Percentiles rank a stretch among this genome's conserved stretches.
Evolutionary conservation across 2,888 invertebrate genomes (phyloP).

Genomic region (Hirtodrosophila trivittata): DNA sequence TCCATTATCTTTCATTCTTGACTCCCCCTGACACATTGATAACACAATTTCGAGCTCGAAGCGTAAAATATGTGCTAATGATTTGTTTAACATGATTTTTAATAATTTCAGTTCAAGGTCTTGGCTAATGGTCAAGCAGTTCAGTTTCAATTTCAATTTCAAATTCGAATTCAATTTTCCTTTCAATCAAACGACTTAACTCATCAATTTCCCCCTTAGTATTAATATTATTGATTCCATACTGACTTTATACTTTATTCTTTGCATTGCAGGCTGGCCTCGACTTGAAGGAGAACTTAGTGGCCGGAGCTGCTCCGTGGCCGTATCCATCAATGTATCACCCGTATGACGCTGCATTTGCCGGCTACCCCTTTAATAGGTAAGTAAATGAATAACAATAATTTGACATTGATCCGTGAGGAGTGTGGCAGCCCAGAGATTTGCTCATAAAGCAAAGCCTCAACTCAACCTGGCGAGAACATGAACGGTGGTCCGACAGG

Average conservation of each 20-base stretch:
- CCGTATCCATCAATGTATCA: constrained; percentile 96
- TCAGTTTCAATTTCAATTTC: constrained; percentile 25
- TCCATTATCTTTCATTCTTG: not conserved
- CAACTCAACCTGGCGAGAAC: constrained; percentile 45
- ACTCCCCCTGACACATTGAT: not conserved
- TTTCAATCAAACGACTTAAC: too few species aligned
- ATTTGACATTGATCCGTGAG: constrained; percentile 31
- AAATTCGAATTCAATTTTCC: not conserved
- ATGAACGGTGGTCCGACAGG: constrained; percentile 69
- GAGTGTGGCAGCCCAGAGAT: constrained; percentile 22
- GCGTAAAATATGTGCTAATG: constrained; percentile 67
- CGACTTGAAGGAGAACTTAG: constrained; percentile 94
- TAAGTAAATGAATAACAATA: constrained; percentile 85
- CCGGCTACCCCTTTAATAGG: constrained; percentile 97
- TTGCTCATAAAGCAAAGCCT: constrained; percentile 9
- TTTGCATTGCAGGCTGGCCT: constrained; percentile 89
- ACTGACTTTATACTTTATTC: not conserved
- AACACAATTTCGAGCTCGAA: constrained; percentile 9
- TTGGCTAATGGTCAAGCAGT: constrained; percentile 37
- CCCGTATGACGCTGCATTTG: constrained; percentile 96
- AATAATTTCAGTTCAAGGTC: constrained; percentile 80
- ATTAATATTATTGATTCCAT: too few species aligned
- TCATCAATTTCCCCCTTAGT: too few species aligned
- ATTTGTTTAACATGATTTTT: constrained; percentile 82
- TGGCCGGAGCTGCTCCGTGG: constrained; percentile 92